A percentile compares a stretch with the other conserved stretches of the same genome.
phyloP scores from a whole-genome alignment of 2,888 invertebrate species.

The Ethmia dodecea region DNA sequence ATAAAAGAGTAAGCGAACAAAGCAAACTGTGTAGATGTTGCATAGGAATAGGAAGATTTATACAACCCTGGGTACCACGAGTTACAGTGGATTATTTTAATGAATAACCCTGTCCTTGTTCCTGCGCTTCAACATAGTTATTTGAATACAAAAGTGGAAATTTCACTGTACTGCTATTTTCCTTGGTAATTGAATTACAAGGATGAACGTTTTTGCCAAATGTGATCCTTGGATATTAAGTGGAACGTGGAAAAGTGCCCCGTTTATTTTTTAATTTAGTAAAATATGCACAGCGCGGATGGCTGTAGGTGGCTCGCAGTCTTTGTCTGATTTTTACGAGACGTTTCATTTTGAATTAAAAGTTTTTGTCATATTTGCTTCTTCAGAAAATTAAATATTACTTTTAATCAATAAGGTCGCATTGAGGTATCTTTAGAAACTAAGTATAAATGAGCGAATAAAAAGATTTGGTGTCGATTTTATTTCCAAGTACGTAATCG shows the following conservation, averaged over 20 bases:
- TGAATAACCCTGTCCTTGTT: slow-evolving; percentile 62
- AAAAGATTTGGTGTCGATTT: no score
- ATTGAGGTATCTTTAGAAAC: no score
- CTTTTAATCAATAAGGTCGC: no score
- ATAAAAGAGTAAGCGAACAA: no score
- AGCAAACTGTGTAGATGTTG: no score
- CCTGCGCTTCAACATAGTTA: slow-evolving; percentile 48
- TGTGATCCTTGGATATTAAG: slow-evolving; percentile 27
- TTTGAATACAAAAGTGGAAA: slow-evolving; percentile 68
- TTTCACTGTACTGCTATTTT: slow-evolving; percentile 52
- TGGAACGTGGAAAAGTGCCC: slow-evolving; percentile 14
- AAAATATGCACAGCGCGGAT: slow-evolving; percentile 4
- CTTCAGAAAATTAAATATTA: no score
- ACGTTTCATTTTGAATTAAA: no score
- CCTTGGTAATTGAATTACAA: slow-evolving; percentile 66
- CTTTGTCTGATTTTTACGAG: slow-evolving; percentile 1
- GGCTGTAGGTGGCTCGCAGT: background rate
- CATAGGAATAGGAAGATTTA: no score
- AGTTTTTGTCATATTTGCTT: no score
- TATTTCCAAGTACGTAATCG: no score
- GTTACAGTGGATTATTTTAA: slow-evolving; percentile 56
- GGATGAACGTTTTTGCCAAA: slow-evolving; percentile 42
- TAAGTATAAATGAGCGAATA: no score
- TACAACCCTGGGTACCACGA: slow-evolving; percentile 30
- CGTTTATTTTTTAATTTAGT: slow-evolving; percentile 11